Base-by-base conservation (phyloP, 2,113 vertebrate genomes). In the Peucedramus taeniatus region DNA sequence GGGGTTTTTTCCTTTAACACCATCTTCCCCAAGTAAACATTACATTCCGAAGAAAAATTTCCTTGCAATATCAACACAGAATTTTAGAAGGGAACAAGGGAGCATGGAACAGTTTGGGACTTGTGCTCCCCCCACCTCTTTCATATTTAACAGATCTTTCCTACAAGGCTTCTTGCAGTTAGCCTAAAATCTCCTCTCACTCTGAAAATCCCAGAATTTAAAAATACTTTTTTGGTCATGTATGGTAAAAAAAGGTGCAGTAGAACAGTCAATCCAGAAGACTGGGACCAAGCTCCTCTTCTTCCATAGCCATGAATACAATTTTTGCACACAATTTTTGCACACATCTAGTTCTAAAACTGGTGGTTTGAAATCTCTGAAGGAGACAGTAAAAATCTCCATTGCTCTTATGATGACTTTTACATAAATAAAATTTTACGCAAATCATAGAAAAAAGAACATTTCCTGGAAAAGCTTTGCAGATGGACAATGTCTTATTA, bases 201-300 rank as follows among this genome's bases (percentile, higher is more conserved):
- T 15, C 42, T 78, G 31, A n/a, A 81, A 71, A 40, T 17, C 6
- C 3, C 45, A 82, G 53, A 77, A 68, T 66, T 75, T 44, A 78
- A 37, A 88, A 82, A 56, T 27, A 56, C 1, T 49, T 76, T 76
- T n/a, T 65, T 2, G 2, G 59, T 61, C 47, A 75, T 0, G 1
- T 14, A 13, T 2, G 6, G 31, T 40, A n/a, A 44, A 57, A 81
- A 47, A 53, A 71, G 51, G 47, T 0, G 0, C 1, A 45, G 8
- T 28, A 35, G 24, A 88, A 59, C 0, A 3, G 8, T 33, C 24
- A 51, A 10, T 27, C 11, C 19, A 49, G 65, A 80, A 77, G 42
- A 59, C 0, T 26, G 14, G 2, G 9, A 23, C 44, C n/a, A 31
- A 78, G 30, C 10, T 92, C n/a, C 71, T 90, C 60, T 5, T 66